Conservation (phyloP, 2,888 invertebrate species). For the Drosophila pullipes region DNA sequence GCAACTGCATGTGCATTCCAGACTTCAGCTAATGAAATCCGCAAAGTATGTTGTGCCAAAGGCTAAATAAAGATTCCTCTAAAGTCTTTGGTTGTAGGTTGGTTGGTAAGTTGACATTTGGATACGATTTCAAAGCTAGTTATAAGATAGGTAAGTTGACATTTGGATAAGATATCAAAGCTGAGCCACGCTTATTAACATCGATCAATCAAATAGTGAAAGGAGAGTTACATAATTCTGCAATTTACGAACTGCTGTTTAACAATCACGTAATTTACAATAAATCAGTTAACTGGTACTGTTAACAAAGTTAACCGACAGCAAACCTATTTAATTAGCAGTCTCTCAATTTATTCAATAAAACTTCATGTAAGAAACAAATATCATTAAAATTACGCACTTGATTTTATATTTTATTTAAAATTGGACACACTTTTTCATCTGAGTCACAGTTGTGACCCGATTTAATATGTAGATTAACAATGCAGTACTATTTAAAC, state of each 20-base stretch:
- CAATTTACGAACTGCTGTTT: background rate
- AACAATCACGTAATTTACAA: background rate
- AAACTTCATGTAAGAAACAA: background rate
- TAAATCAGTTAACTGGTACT: background rate
- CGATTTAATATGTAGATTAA: background rate
- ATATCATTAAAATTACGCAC: background rate
- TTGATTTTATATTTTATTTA: background rate
- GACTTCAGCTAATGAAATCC: constrained; percentile 21
- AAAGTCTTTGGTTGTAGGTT: background rate
- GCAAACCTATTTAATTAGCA: background rate
- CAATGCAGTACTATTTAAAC: background rate
- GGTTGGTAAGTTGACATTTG: constrained; percentile 40
- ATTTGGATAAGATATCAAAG: constrained; percentile 12
- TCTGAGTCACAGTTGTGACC: background rate
- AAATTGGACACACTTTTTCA: background rate
- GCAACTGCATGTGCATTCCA: constrained; percentile 22
- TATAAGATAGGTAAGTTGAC: constrained; percentile 30
- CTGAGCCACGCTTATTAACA: constrained; percentile 4
- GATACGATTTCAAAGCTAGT: constrained; percentile 4
- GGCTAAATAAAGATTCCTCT: background rate
- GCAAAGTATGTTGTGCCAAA: background rate
- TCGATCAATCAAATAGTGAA: background rate
- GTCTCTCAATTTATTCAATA: background rate
- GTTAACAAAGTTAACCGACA: background rate
- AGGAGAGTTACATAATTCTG: background rate